Base-by-base conservation (phyloP, 1,140 invertebrate species). In the Drosophila parvula region DNA sequence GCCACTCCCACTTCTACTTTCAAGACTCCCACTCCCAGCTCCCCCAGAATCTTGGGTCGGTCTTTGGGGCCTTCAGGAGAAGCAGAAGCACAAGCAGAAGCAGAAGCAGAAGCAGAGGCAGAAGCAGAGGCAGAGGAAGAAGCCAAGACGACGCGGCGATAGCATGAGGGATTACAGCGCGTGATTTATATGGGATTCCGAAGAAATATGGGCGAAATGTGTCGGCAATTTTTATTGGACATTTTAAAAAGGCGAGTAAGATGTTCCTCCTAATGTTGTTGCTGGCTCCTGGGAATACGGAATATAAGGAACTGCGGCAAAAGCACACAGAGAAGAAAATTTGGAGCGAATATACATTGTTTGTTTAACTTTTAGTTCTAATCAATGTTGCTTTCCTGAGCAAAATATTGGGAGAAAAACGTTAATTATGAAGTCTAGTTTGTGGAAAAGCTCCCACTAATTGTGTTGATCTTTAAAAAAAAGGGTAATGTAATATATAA, bases 181-280 rank as follows among this genome's bases (percentile, higher is more conserved):
- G 83, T 92, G 91, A 92, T 92, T 92, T 92, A 92, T 92, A 92
- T 92, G 91, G 91, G 91, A 92, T 92, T 92, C 83, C 81, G 86
- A 92, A 92, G 91, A 92, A 92, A 92, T 92, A 92, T 92, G 91
- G 91, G 86, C 89, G 88, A 91, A 92, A 91, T 92, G 91, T 92
- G 91, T 92, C 91, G 91, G 91, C 89, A 92, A 92, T 92, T 92
- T 92, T 92, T 92, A 92, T 92, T 92, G 91, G 91, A 91, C 91
- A 92, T 92, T 92, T 92, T 90, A 92, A 92, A 92, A 92, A 91
- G 68, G 90, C 90, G 63, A 91, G 84, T 91, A 91, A 91, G 90
- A 91, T 90, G 90, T 91, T 79, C 69, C 63, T 84, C 50, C 47
- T 81, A 56, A 60, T 77, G 78, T 57, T 84, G 81, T 57, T 69